phyloP scores from a whole-genome alignment of 2,797 vertebrate genomes.

The Urocyon cinereoargenteus region DNA sequence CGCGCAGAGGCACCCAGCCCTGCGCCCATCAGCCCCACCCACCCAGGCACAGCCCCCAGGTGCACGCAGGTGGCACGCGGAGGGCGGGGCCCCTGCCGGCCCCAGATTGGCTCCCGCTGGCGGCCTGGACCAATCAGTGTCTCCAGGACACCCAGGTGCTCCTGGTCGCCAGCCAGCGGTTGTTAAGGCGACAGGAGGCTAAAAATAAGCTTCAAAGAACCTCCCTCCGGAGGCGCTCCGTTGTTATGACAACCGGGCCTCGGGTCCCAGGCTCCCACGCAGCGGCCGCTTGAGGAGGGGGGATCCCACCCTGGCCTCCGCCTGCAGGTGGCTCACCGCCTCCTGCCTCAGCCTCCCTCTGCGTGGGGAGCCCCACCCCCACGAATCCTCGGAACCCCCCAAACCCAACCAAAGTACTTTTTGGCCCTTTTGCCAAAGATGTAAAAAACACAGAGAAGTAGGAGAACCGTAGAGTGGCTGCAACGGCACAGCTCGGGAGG shows the following conservation, averaged over 20 bases:
- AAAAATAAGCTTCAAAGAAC: conserved; percentile 82
- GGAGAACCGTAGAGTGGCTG: background rate
- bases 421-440: background rate
- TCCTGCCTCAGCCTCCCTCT: background rate
- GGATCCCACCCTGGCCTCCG: background rate
- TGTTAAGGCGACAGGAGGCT: conserved; percentile 79
- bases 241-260: conserved; percentile 85
- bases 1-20: background rate
- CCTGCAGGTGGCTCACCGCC: background rate
- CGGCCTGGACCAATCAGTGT: background rate
- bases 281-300: background rate
- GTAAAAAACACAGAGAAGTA: background rate
- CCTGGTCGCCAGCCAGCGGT: conserved; percentile 72
- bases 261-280: conserved; percentile 10
- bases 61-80: background rate
- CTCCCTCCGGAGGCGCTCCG: conserved; percentile 46
- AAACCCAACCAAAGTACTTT: background rate
- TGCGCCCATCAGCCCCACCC: background rate
- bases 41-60: too few relatives aligned
- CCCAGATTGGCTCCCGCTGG: background rate
- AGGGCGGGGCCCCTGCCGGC: background rate
- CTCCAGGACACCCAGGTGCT: conserved; percentile 71
- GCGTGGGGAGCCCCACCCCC: accelerated
- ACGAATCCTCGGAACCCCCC: background rate
- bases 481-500: accelerated